Percentiles rank a stretch among this genome's conserved stretches.
These are phyloP conservation scores for Centropus unirufus DNA, from an alignment of 2,113 vertebrate species.

Conservation along the genomic window DNA sequence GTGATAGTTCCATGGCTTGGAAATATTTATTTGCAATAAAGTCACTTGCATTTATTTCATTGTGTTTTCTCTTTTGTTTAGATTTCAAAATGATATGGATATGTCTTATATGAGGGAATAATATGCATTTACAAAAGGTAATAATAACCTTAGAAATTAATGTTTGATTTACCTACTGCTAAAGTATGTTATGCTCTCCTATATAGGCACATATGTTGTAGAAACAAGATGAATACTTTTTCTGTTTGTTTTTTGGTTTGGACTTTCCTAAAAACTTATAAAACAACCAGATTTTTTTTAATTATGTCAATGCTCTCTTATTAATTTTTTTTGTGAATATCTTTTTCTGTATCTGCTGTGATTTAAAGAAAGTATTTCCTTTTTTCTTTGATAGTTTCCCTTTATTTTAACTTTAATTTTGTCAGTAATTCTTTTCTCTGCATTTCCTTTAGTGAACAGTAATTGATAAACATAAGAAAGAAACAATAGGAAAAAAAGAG, in stretches of 20 bases:
- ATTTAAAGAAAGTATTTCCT: not conserved
- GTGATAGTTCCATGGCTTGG: not conserved
- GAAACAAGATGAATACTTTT: not conserved
- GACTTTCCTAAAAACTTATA: not conserved
- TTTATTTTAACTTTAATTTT: not conserved
- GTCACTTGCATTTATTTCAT: not conserved
- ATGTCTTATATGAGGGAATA: not conserved
- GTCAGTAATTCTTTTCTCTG: not conserved
- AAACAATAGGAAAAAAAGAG: not conserved
- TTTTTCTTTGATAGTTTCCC: not conserved
- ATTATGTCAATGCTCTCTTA: rapidly evolving
- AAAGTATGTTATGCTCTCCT: not conserved
- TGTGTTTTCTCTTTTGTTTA: not conserved
- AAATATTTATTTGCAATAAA: not conserved
- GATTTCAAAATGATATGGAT: not conserved
- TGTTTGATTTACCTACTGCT: not conserved
- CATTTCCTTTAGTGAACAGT: not conserved
- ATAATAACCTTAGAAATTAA: not conserved
- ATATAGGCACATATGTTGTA: not conserved
- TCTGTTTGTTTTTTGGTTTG: not conserved
- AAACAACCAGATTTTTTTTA: not conserved
- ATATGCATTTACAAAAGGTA: not conserved
- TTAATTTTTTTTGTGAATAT: not conserved
- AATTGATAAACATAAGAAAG: not conserved
- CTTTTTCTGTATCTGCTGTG: not conserved